These are phyloP conservation scores for Phymanthus crucifer DNA, from an alignment of 92 coral and sea anemone species.

Conservation along the genomic window DNA sequence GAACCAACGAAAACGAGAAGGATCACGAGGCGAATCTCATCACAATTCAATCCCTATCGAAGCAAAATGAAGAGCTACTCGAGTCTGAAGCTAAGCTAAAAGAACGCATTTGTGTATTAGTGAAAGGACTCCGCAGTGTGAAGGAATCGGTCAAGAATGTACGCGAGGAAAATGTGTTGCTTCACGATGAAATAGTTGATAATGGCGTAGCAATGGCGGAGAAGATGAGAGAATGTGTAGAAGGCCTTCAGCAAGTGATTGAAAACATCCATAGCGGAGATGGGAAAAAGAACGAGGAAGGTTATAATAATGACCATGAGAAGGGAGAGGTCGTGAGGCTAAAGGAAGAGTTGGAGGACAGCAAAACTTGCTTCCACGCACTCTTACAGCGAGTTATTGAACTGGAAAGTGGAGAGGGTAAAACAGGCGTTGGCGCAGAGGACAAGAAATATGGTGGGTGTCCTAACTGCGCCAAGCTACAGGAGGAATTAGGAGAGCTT, in stretches of 20 bases:
- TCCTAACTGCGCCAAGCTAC: constrained; percentile 52
- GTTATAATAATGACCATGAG: constrained; percentile 12
- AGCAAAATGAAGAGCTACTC: constrained; percentile 45
- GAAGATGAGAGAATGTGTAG: constrained; percentile 52
- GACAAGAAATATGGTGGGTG: constrained; percentile 33
- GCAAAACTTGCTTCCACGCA: constrained; percentile 39
- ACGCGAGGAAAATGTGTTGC: constrained; percentile 45
- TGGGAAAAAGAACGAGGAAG: constrained; percentile 18
- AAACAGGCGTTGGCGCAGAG: constrained; percentile 1
- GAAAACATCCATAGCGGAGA: constrained; percentile 25
- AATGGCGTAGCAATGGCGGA: constrained; percentile 50
- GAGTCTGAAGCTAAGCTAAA: constrained; percentile 37
- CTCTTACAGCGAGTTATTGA: constrained; percentile 32
- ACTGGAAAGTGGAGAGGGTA: constrained; percentile 14
- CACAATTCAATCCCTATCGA: constrained; percentile 51
- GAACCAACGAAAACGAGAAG: constrained; percentile 42
- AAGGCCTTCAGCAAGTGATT: constrained; percentile 53
- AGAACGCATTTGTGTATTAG: constrained; percentile 38
- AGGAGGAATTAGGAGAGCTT: constrained; percentile 45
- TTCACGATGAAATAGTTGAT: constrained; percentile 55
- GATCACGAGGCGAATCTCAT: constrained; percentile 45
- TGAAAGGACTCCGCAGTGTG: constrained; percentile 53
- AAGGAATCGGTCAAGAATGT: constrained; percentile 55
- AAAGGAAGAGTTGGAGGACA: constrained; percentile 63
- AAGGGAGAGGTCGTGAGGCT: constrained; percentile 40